Percentiles rank a stretch among this genome's conserved stretches.
These are phyloP conservation scores for Ophion costatus DNA, from an alignment of 2,888 invertebrate species.

Conservation along the genomic window DNA sequence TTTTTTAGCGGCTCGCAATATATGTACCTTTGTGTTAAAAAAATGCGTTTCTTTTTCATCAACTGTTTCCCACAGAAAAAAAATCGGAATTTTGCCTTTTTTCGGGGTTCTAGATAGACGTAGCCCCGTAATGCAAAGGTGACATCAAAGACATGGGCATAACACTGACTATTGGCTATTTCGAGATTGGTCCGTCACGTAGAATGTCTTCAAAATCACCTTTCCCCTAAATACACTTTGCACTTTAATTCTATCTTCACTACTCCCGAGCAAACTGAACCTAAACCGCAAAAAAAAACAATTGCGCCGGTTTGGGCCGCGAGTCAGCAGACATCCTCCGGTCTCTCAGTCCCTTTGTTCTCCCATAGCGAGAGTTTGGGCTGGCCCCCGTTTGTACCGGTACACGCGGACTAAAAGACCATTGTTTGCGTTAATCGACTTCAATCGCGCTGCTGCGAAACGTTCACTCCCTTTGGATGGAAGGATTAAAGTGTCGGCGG, in stretches of 20 bases:
- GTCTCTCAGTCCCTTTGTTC: constrained; percentile 51
- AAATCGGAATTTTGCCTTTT: too few species aligned
- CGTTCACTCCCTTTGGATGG: constrained; percentile 5
- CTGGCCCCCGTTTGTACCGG: constrained; percentile 3
- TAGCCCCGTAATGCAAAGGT: too few species aligned
- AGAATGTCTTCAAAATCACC: not conserved
- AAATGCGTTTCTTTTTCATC: too few species aligned
- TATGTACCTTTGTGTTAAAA: too few species aligned
- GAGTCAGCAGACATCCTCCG: not conserved
- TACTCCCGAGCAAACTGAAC: not conserved
- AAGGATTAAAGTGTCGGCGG: constrained; percentile 21
- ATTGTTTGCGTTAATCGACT: constrained; percentile 34
- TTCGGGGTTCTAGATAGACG: too few species aligned
- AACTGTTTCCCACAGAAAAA: too few species aligned
- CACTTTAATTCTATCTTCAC: constrained; percentile 29
- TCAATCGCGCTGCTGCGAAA: constrained; percentile 25
- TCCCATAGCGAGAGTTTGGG: constrained; percentile 40
- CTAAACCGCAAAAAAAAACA: not conserved
- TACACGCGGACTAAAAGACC: constrained; percentile 1
- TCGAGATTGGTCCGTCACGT: too few species aligned
- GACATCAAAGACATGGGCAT: too few species aligned
- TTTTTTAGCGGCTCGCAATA: too few species aligned
- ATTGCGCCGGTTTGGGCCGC: not conserved
- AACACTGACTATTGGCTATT: too few species aligned
- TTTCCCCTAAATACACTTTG: constrained; percentile 16